A percentile compares a stretch with the other conserved stretches of the same genome.
Conservation (phyloP, 2,888 invertebrate genomes). For the Drosophila testacea region DNA sequence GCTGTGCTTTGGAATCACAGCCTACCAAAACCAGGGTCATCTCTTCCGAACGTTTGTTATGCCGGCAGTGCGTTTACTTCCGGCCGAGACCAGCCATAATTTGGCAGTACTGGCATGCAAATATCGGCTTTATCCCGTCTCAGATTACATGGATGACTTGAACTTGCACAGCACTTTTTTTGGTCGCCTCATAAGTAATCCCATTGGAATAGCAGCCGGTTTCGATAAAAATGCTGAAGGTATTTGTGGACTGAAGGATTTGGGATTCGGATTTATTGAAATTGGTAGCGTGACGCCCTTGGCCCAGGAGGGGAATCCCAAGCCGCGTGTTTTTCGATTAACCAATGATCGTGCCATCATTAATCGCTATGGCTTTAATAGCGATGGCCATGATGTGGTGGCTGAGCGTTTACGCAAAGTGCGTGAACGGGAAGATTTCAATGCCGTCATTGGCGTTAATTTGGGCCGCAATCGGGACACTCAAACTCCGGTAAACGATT, state of each 20-base stretch:
- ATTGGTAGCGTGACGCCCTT: slow-evolving; percentile 97
- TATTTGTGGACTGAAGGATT: slow-evolving; percentile 90
- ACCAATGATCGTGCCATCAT: slow-evolving; percentile 94
- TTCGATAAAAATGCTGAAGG: slow-evolving; percentile 99
- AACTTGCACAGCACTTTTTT: slow-evolving; percentile 89
- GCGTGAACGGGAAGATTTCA: slow-evolving; percentile 86
- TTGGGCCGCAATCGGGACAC: slow-evolving; percentile 97
- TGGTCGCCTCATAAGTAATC: slow-evolving; percentile 91
- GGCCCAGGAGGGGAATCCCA: slow-evolving; percentile 96
- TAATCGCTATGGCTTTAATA: slow-evolving; percentile 98
- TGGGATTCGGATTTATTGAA: slow-evolving; percentile 98
- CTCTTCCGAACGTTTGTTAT: slow-evolving; percentile 59
- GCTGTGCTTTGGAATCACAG: slow-evolving; percentile 47
- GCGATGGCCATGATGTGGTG: slow-evolving; percentile 94
- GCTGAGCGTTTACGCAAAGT: slow-evolving; percentile 88
- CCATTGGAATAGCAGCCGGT: slow-evolving; percentile 98
- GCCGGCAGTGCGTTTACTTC: slow-evolving; percentile 85
- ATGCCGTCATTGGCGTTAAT: slow-evolving; percentile 94
- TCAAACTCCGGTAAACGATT: slow-evolving; percentile 91
- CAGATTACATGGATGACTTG: slow-evolving; percentile 58
- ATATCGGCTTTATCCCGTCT: slow-evolving; percentile 85
- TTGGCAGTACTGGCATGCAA: slow-evolving; percentile 91
- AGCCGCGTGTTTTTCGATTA: slow-evolving; percentile 96
- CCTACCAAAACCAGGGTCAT: slow-evolving; percentile 47
- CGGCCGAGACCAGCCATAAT: slow-evolving; percentile 94